These are phyloP conservation scores for Aphidius gifuensis DNA, from an alignment of 1,140 invertebrate genomes.

Conservation along the genomic window DNA sequence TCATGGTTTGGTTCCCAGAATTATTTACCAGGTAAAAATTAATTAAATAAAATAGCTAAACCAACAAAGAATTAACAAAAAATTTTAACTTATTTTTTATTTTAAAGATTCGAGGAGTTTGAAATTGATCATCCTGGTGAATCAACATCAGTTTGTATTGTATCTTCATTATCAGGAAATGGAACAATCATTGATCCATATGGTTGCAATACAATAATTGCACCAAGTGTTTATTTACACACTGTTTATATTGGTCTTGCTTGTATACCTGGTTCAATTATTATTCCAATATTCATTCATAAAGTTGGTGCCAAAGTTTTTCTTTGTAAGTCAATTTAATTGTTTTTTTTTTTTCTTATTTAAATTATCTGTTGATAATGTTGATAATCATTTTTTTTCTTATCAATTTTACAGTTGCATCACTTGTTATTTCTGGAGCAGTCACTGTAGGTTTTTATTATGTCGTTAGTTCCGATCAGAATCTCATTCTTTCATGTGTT, in stretches of 20 bases:
- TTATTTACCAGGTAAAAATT: slow-evolving; percentile 57
- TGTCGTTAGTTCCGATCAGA: slow-evolving; percentile 66
- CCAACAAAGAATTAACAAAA: not conserved
- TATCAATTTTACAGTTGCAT: slow-evolving; percentile 61
- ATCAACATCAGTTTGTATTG: slow-evolving; percentile 69
- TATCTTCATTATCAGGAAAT: slow-evolving; percentile 55
- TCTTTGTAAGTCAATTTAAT: slow-evolving; percentile 68
- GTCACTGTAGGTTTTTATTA: slow-evolving; percentile 76
- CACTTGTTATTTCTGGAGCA: slow-evolving; percentile 67
- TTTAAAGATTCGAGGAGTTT: slow-evolving; percentile 68
- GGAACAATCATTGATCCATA: slow-evolving; percentile 43
- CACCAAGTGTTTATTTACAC: slow-evolving; percentile 66
- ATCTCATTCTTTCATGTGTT: slow-evolving; percentile 69
- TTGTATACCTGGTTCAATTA: slow-evolving; percentile 70
- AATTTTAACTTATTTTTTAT: slow-evolving; percentile 3
- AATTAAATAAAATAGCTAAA: not conserved
- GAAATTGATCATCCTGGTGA: slow-evolving; percentile 62
- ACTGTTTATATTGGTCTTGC: slow-evolving; percentile 71
- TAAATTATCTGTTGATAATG: slow-evolving; percentile 1
- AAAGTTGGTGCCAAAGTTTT: slow-evolving; percentile 72
- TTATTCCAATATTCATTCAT: slow-evolving; percentile 69
- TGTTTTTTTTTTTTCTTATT: too few species aligned
- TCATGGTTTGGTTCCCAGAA: slow-evolving; percentile 83
- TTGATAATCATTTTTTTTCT: slow-evolving; percentile 9
- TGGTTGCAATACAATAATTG: slow-evolving; percentile 49